phyloP scores from a whole-genome alignment of 2,113 vertebrate genomes.

The Raja brachyura region DNA sequence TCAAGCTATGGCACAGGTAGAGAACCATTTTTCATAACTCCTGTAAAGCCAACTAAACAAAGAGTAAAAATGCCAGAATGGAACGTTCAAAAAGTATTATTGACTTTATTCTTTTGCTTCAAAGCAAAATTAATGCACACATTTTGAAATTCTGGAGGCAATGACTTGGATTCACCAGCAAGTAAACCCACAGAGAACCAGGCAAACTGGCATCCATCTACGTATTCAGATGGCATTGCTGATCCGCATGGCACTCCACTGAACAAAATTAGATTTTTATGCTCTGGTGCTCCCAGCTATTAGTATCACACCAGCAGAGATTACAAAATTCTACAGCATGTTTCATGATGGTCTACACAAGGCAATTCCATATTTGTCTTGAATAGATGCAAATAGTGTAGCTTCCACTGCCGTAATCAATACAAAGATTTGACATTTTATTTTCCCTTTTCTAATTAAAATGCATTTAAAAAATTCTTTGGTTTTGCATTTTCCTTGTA shows the following conservation, averaged over 20 bases:
- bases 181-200: conserved; percentile 19
- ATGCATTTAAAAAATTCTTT: neutral
- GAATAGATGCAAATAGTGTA: neutral
- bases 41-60: neutral
- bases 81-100: neutral
- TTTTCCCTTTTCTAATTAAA: neutral
- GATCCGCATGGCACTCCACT: conserved; percentile 13
- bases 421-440: neutral
- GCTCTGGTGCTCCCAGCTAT: neutral
- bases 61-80: neutral
- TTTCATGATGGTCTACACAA: neutral
- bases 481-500: neutral
- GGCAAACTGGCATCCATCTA: conserved; percentile 18
- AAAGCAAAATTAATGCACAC: neutral
- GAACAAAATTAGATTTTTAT: conserved; percentile 9
- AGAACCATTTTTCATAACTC: neutral
- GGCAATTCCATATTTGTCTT: neutral
- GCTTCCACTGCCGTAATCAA: neutral
- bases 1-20: neutral
- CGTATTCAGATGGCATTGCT: conserved; percentile 9
- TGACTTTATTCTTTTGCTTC: conserved; percentile 1
- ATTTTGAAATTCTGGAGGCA: neutral
- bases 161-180: neutral
- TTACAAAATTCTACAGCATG: neutral
- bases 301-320: neutral